A percentile compares a stretch with the other conserved stretches of the same genome.
phyloP scores from a whole-genome alignment of 2,888 invertebrate genomes.

The Drosophila fungiperda region DNA sequence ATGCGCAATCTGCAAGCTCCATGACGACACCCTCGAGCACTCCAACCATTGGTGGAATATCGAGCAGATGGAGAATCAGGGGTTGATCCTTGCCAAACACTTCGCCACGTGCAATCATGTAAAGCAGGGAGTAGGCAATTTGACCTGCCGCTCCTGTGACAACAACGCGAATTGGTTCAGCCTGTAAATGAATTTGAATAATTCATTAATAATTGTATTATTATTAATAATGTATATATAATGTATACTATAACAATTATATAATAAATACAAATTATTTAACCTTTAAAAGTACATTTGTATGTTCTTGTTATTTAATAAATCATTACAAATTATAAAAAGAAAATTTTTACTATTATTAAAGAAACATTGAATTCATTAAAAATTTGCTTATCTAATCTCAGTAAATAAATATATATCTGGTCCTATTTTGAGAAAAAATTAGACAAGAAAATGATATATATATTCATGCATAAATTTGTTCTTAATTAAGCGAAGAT shows the following conservation, averaged over 20 bases:
- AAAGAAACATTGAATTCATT: neutral
- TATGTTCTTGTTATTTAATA: neutral
- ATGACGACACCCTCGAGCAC: conserved; percentile 99
- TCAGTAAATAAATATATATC: too few species aligned
- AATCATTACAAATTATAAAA: neutral
- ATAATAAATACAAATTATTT: neutral
- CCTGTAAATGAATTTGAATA: conserved; percentile 86
- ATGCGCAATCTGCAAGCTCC: conserved; percentile 98
- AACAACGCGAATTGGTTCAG: conserved; percentile 95
- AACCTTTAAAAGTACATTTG: neutral
- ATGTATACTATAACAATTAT: neutral
- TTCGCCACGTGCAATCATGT: conserved; percentile 97
- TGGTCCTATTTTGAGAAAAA: neutral
- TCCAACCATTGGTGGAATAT: conserved; percentile 97
- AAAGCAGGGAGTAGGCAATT: conserved; percentile 98
- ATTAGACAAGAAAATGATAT: neutral
- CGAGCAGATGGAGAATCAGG: conserved; percentile 94
- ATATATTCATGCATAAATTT: neutral
- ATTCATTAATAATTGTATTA: neutral
- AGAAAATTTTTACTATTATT: neutral
- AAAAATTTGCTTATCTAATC: too few species aligned
- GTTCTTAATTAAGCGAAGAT: neutral
- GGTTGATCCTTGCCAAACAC: conserved; percentile 96
- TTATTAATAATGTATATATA: neutral
- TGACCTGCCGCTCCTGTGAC: conserved; percentile 99